A percentile compares a stretch with the other conserved stretches of the same genome.
Evolutionary conservation across 2,888 invertebrate species (phyloP).

Genomic region (Anthoptus insignis): DNA sequence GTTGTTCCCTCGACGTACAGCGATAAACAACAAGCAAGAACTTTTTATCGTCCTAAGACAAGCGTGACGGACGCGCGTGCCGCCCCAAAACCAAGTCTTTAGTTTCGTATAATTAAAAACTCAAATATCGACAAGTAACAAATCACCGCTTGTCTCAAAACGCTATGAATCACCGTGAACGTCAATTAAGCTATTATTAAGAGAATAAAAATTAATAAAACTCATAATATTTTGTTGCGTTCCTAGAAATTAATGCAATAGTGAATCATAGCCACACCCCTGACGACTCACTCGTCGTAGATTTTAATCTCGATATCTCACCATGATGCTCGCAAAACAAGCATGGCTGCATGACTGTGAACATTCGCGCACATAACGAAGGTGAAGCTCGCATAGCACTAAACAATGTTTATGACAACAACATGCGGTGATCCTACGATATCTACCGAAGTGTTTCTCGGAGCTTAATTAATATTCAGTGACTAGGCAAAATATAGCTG

Average conservation of each 20-base stretch:
- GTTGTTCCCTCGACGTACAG: no score
- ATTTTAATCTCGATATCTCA: conserved; percentile 75
- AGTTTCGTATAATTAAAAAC: conserved; percentile 84
- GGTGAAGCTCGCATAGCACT: conserved; percentile 62
- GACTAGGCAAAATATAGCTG: conserved; percentile 67
- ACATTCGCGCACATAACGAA: conserved; percentile 63
- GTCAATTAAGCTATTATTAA: conserved; percentile 80
- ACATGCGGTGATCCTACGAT: conserved; percentile 56
- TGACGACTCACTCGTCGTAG: conserved; percentile 70
- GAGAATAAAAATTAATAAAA: conserved; percentile 69
- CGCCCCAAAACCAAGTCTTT: conserved; percentile 79
- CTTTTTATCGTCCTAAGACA: conserved; percentile 50
- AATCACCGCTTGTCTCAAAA: conserved; percentile 66
- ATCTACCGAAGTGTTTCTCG: conserved; percentile 57
- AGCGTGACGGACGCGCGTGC: conserved; percentile 73
- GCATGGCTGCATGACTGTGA: conserved; percentile 71
- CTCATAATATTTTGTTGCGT: conserved; percentile 67
- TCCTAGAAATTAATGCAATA: conserved; percentile 68
- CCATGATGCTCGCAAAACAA: conserved; percentile 70
- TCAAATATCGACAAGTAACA: conserved; percentile 82
- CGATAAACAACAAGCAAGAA: conserved; percentile 23
- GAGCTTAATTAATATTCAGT: conserved; percentile 80
- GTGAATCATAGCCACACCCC: conserved; percentile 78
- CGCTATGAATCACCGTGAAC: conserved; percentile 72
- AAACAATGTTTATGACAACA: conserved; percentile 70